Evolutionary conservation across 2,113 vertebrate genomes (phyloP), one percentile per base, ranked within the genome.

Genomic region (Pseudolaguvia tuberculata): DNA sequence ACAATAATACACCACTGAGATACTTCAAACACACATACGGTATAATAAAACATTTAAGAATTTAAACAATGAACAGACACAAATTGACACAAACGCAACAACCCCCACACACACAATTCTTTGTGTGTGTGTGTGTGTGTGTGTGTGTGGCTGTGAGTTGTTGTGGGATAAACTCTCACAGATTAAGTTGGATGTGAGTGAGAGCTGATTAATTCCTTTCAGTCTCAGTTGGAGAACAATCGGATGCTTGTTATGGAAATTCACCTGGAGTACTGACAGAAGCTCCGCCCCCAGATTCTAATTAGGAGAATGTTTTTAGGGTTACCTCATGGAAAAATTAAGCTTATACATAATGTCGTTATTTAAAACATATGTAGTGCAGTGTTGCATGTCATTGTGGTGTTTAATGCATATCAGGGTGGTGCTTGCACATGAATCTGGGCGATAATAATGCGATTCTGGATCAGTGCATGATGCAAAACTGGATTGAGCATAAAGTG

Each of bases 1-100:
- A 84, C 76, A 87, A 87, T 79, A 72, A 79, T 39, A 70, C 74
- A 18, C 17, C 42, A 65, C 70, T 65, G 31, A 31, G 25, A 25
- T 23, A 13, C 45, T 31, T 47, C 15, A 11, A 14, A 35, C 2
- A 55, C 47, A 27, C 11, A 18, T 12, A 39, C 29, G 14, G 31
- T 35, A 35, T 35, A 3, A 35, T 6, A 35, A 35, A 4, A 35
- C 31, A 35, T 35, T 35, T 35, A 35, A 35, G 6, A 35, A 35
- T 35, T 5, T 14, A 61, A 18, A 73, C 59, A 39, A n/a, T n/a
- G n/a, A 42, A 61, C 18, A 50, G 42, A 20, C 31, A 14, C 39
- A 14, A 48, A 69, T 50, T n/a, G 10, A n/a, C n/a, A 69, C 25
- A 27, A 48, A 69, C 66, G 0, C n/a, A n/a, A n/a, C n/a, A n/a